These are phyloP conservation scores for Ptilodon capucinus DNA, from an alignment of 2,888 invertebrate species.

Conservation along the genomic window DNA sequence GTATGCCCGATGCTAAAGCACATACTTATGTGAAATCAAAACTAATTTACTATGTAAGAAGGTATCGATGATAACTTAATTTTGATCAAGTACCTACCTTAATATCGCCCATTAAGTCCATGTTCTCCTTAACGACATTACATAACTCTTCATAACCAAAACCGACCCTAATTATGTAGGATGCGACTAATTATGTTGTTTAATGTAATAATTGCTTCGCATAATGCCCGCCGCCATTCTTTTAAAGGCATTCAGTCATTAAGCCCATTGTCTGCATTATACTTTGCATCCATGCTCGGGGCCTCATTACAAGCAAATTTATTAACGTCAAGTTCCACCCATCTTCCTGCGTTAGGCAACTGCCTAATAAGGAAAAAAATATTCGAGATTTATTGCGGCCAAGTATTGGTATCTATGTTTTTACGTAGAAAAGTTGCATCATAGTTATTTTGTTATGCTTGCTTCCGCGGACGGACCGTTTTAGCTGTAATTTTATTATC, in stretches of 20 bases:
- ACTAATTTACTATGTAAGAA: too few relatives aligned
- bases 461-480: too few relatives aligned
- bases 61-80: conserved; percentile 9
- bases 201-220: conserved; percentile 22
- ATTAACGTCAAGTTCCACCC: conserved; percentile 40
- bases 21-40: too few relatives aligned
- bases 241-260: conserved; percentile 39
- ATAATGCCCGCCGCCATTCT: conserved; percentile 17
- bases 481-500: too few relatives aligned
- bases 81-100: neutral
- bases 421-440: conserved; percentile 30
- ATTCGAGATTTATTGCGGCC: conserved; percentile 48
- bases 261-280: conserved; percentile 46
- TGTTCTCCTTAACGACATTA: neutral
- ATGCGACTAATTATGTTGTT: conserved; percentile 13
- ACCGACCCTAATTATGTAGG: conserved; percentile 1
- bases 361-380: conserved; percentile 56
- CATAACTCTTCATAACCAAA: neutral
- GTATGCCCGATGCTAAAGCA: too few relatives aligned
- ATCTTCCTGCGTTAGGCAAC: conserved; percentile 38
- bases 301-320: conserved; percentile 53
- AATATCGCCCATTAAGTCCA: neutral
- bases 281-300: conserved; percentile 38
- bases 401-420: conserved; percentile 48
- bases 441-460: conserved; percentile 25